These are phyloP conservation scores for chimpanzee (Pan troglodytes) DNA, from an alignment of 2,113 vertebrate species.

Conservation along the genomic window NHGRI_mPanTro3-v2.1_pri NC_072411.2:125404501-125405000, in stretches of 20 bases:
- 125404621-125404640: background rate
- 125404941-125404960: background rate
- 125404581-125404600: background rate
- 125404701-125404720: background rate
- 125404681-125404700: background rate
- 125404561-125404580: background rate
- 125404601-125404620: conserved; percentile 11
- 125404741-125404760: background rate
- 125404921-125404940: background rate
- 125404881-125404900: background rate
- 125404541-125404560: no score
- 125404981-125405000: background rate
- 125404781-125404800: background rate
- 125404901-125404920: background rate
- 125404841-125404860: background rate
- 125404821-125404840: background rate
- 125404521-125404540: background rate
- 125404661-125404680: background rate
- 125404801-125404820: background rate
- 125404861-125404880: background rate
- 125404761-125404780: background rate
- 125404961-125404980: background rate
- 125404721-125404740: background rate
- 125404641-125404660: background rate
- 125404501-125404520: background rate